phyloP scores from a whole-genome alignment of 2,113 vertebrate genomes.

The Chinchilla lanigera region DNA sequence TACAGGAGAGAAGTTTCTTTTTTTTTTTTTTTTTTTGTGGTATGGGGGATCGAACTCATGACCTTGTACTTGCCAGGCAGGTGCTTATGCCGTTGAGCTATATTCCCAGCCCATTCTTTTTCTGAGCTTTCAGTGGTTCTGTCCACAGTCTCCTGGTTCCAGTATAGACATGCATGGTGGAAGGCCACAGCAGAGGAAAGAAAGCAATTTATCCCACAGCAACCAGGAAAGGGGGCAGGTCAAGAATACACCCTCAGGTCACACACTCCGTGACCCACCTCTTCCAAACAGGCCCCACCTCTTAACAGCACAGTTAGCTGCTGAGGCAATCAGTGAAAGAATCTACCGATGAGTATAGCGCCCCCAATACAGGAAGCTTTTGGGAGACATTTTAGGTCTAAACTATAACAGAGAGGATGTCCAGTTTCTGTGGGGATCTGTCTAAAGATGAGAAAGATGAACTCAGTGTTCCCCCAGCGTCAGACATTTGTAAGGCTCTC shows the following conservation, averaged over 20 bases:
- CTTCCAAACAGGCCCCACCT: not conserved
- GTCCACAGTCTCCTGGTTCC: not conserved
- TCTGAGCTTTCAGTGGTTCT: not conserved
- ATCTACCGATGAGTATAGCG: not conserved
- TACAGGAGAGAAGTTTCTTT: not conserved
- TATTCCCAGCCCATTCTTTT: too few species aligned
- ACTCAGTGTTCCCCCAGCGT: not conserved
- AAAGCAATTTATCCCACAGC: not conserved
- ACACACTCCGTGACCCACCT: not conserved
- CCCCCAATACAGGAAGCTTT: not conserved
- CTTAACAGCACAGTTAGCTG: not conserved
- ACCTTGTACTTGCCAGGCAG: too few species aligned
- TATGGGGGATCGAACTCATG: too few species aligned
- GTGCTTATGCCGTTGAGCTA: too few species aligned
- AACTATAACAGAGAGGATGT: not conserved
- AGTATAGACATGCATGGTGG: not conserved
- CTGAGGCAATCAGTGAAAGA: not conserved
- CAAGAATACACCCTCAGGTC: not conserved
- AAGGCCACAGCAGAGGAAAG: not conserved
- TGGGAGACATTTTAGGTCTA: not conserved
- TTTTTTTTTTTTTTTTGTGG: too few species aligned
- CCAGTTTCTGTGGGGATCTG: not conserved
- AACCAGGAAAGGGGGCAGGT: not conserved
- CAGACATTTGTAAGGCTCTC: not conserved
- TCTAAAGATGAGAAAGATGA: too few species aligned